These are phyloP conservation scores for Chlamydotis undulata DNA, from an alignment of 2,113 vertebrate genomes.

Conservation along the genomic window DNA sequence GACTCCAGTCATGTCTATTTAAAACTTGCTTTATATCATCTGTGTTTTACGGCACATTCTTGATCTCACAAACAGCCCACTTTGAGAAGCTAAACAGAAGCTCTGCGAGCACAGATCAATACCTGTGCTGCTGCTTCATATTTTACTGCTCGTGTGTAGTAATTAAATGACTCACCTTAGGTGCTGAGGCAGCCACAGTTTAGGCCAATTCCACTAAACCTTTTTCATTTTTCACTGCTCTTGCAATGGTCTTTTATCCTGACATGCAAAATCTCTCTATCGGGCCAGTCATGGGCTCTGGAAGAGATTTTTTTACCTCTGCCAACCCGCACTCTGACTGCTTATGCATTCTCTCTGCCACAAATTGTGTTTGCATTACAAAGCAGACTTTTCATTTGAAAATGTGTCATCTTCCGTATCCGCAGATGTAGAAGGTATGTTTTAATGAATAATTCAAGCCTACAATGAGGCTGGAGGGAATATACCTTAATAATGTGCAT, in stretches of 20 bases:
- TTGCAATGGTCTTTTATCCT: neutral
- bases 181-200: neutral
- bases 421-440: neutral
- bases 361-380: neutral
- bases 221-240: neutral
- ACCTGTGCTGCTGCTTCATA: neutral
- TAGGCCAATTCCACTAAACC: neutral
- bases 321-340: neutral
- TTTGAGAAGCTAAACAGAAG: neutral
- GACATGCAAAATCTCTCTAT: neutral
- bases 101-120: neutral
- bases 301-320: neutral
- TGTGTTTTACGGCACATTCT: neutral
- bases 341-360: neutral
- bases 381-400: constrained; percentile 9
- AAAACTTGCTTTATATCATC: neutral
- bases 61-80: neutral
- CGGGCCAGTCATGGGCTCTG: accelerated
- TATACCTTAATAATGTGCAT: neutral
- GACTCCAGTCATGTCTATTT: neutral
- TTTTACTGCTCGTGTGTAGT: neutral
- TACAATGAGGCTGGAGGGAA: neutral
- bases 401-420: neutral
- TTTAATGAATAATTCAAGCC: constrained; percentile 27
- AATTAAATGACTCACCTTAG: neutral